Evolutionary conservation across 2,113 vertebrate genomes (phyloP).

Genomic region (Fulmarus glacialis): DNA sequence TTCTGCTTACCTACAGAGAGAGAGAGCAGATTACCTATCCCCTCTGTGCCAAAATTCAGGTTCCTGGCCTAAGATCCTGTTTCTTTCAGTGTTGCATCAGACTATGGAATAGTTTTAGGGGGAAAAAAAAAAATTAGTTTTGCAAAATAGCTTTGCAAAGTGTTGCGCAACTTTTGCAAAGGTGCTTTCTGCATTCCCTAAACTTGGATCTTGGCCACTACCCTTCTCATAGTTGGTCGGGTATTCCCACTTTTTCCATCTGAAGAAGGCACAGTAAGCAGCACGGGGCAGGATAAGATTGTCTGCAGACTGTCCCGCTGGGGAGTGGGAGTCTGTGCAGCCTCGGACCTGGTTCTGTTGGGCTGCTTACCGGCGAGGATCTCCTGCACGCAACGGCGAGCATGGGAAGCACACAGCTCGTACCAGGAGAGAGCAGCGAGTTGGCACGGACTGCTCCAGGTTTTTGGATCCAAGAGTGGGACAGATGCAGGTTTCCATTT

Average conservation of each 20-base stretch:
- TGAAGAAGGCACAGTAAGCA: neutral
- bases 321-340: too few species aligned
- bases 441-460: accelerated
- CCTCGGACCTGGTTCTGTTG: neutral
- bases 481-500: neutral
- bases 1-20: neutral
- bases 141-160: neutral
- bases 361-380: neutral
- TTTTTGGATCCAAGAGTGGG: neutral
- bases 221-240: neutral
- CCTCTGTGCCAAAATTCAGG: neutral
- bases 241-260: neutral
- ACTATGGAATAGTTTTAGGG: neutral
- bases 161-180: neutral
- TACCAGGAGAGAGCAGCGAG: neutral
- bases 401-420: accelerated
- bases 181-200: neutral
- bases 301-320: accelerated
- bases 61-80: neutral
- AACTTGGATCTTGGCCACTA: neutral
- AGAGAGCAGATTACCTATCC: neutral
- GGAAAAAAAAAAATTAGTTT: neutral
- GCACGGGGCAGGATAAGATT: neutral
- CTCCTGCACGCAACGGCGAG: accelerated
- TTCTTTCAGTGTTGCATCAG: neutral